Conservation (phyloP, 1,140 invertebrate genomes). For the Samia ricini region DNA sequence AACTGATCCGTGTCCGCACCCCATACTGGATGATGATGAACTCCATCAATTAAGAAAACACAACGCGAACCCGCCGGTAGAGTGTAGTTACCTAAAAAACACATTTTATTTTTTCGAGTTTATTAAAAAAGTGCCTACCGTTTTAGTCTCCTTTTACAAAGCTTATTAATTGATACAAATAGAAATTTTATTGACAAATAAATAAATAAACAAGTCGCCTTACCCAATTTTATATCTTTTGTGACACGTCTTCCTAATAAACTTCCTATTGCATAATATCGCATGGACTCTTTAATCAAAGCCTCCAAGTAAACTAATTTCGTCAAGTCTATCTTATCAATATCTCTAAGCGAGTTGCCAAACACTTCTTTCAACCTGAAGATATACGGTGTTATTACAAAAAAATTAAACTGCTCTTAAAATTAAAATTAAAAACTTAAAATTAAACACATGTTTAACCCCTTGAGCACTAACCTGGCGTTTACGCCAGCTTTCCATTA, state of each 20-base stretch:
- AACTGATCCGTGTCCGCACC: constrained; percentile 37
- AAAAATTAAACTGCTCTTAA: no score
- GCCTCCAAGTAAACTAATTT: constrained; percentile 80
- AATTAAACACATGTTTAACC: constrained; percentile 19
- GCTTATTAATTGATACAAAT: background rate
- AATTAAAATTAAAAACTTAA: constrained; percentile 17
- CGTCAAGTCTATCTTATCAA: constrained; percentile 72
- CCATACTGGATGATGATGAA: constrained; percentile 35
- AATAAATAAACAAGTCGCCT: background rate
- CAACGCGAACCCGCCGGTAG: constrained; percentile 16
- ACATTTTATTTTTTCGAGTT: background rate
- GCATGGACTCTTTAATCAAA: constrained; percentile 81
- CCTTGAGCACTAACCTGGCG: no score
- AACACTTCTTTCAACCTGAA: constrained; percentile 22
- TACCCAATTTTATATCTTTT: constrained; percentile 29
- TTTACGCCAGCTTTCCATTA: no score
- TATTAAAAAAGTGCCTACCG: background rate
- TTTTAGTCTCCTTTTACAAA: background rate
- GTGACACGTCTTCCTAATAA: constrained; percentile 59
- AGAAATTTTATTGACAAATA: background rate
- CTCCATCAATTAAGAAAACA: constrained; percentile 22
- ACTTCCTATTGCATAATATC: constrained; percentile 80
- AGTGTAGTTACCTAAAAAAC: constrained; percentile 27
- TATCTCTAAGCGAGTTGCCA: constrained; percentile 12
- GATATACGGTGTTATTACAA: no score